Conservation (phyloP, 1,140 invertebrate genomes). For the Sycobia sp. region DNA sequence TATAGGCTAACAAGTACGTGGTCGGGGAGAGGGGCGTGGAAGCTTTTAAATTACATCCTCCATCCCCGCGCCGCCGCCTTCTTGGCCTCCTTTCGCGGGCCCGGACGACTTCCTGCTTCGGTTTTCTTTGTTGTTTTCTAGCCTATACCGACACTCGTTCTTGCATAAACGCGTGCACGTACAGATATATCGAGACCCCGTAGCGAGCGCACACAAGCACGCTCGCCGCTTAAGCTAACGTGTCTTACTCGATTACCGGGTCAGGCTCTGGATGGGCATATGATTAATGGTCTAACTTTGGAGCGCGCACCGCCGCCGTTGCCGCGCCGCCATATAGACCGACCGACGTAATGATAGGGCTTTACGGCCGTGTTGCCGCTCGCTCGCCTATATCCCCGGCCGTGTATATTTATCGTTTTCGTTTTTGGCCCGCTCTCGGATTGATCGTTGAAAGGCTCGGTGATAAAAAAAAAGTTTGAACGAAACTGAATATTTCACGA, state of each 20-base stretch:
- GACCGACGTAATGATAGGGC: not conserved
- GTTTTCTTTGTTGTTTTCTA: not conserved
- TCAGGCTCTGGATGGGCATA: slow-evolving; percentile 1
- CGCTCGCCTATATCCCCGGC: not conserved
- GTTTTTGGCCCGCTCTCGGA: too few relatives aligned
- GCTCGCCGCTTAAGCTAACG: slow-evolving; percentile 15
- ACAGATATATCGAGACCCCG: not conserved
- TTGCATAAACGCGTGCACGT: not conserved
- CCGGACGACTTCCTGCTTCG: not conserved
- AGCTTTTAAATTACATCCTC: not conserved
- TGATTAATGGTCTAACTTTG: slow-evolving; percentile 26
- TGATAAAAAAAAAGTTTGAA: too few relatives aligned
- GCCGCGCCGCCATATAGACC: not conserved
- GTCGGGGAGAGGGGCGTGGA: not conserved
- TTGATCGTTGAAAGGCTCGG: too few relatives aligned
- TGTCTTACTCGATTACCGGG: slow-evolving; percentile 23
- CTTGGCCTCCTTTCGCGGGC: not conserved
- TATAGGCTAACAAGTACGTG: too few relatives aligned
- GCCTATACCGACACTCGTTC: too few relatives aligned
- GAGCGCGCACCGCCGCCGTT: not conserved
- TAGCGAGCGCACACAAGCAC: not conserved
- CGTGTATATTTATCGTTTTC: slow-evolving; percentile 16
- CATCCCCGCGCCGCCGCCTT: too few relatives aligned
- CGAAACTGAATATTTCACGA: too few relatives aligned
- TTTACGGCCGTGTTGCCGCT: too few relatives aligned